phyloP scores from a whole-genome alignment of 2,797 vertebrate species.

The Fratercula arctica region DNA sequence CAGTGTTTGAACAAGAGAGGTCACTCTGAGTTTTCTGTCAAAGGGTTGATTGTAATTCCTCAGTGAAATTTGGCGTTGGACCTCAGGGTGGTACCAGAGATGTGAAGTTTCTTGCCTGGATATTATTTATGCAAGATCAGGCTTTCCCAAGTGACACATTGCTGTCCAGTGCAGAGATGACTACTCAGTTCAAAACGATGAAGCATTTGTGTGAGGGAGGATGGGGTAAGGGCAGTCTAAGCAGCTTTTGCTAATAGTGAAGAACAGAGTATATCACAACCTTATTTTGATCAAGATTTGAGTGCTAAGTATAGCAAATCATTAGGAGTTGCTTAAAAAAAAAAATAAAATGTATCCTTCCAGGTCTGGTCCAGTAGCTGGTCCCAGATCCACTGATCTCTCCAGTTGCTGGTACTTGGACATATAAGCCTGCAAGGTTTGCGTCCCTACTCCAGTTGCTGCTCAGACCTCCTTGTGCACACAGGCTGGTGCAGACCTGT shows the following conservation, averaged over 20 bases:
- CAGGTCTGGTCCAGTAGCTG: background rate
- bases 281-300: background rate
- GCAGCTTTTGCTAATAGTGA: background rate
- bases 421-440: background rate
- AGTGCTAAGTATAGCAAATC: background rate
- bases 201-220: rapidly evolving
- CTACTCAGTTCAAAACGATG: background rate
- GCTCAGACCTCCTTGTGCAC: background rate
- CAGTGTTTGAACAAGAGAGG: background rate
- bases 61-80: background rate
- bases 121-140: background rate
- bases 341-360: background rate
- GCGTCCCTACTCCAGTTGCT: background rate
- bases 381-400: background rate
- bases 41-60: background rate
- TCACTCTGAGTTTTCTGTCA: background rate
- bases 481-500: background rate
- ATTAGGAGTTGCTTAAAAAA: background rate
- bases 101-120: background rate
- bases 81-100: background rate
- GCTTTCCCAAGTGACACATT: background rate
- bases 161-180: background rate
- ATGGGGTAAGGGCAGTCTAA: background rate
- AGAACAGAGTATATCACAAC: background rate
- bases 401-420: background rate